Conservation (phyloP, 1,140 invertebrate species). For the Ceratina calcarata region DNA sequence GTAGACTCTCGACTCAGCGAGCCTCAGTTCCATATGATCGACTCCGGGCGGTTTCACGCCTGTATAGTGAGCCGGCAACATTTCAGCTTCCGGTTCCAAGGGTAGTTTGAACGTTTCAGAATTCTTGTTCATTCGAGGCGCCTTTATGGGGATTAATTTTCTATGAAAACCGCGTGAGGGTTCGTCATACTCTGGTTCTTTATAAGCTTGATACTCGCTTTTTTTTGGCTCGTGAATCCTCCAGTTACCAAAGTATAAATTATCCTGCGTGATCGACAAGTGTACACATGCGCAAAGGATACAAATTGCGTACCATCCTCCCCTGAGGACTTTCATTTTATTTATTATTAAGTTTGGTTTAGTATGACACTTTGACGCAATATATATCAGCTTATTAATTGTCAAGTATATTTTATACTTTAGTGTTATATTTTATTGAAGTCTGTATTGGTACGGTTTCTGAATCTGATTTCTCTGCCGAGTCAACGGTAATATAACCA, state of each 20-base stretch:
- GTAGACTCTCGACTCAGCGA: constrained; percentile 26
- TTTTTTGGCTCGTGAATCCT: neutral
- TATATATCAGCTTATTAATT: too few relatives aligned
- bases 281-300: constrained; percentile 21
- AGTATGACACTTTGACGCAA: neutral
- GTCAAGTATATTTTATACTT: too few relatives aligned
- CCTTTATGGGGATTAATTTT: constrained; percentile 32
- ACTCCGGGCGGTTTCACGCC: constrained; percentile 73
- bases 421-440: too few relatives aligned
- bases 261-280: neutral
- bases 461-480: neutral
- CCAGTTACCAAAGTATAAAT: neutral
- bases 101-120: neutral
- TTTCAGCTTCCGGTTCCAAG: constrained; percentile 74
- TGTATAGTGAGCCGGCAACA: constrained; percentile 72
- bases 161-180: neutral
- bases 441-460: neutral
- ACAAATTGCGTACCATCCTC: neutral
- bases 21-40: constrained; percentile 73
- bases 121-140: neutral
- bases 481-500: neutral
- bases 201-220: neutral
- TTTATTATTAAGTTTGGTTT: too few relatives aligned
- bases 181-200: neutral
- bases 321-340: constrained; percentile 25